A percentile compares a stretch with the other conserved stretches of the same genome.
These are phyloP conservation scores for Yponomeuta evonymella DNA, from an alignment of 2,888 invertebrate species.

Conservation along the genomic window DNA sequence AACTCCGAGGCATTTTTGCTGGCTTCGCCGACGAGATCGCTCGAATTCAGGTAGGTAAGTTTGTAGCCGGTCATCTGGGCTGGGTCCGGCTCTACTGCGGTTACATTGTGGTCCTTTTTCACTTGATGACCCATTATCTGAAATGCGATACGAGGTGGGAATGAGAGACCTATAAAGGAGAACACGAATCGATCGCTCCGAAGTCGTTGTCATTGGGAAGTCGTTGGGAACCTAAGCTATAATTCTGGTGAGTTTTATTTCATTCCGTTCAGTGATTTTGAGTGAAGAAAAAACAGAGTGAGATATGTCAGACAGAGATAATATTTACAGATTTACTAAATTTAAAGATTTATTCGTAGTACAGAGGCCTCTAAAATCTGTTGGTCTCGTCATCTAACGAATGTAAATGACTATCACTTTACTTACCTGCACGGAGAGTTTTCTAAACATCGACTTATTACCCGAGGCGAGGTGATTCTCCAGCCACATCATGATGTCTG, in stretches of 20 bases:
- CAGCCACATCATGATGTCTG: conserved; percentile 72
- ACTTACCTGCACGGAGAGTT: conserved; percentile 75
- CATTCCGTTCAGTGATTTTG: no score
- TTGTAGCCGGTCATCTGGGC: conserved; percentile 26
- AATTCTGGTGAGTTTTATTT: no score
- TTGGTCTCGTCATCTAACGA: not conserved
- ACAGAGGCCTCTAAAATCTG: no score
- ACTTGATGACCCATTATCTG: conserved; percentile 53
- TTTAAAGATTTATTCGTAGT: no score
- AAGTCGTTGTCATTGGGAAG: no score
- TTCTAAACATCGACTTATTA: conserved; percentile 56
- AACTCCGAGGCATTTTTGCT: conserved; percentile 33
- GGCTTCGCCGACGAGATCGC: conserved; percentile 38
- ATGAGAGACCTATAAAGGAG: not conserved
- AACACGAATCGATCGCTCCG: no score
- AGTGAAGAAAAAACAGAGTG: no score
- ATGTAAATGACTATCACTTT: not conserved
- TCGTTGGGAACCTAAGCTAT: no score
- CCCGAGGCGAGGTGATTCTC: conserved; percentile 66
- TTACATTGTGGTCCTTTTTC: conserved; percentile 29
- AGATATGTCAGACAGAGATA: no score
- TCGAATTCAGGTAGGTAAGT: conserved; percentile 41
- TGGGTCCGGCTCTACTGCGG: conserved; percentile 20
- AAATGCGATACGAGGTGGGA: not conserved
- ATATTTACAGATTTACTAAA: no score